Evolutionary conservation across 30 jellyfish, hydroid and myxozoan species (phyloP), one percentile per base, ranked within the genome.

Genomic region (Phacellophora camtschatica): DNA sequence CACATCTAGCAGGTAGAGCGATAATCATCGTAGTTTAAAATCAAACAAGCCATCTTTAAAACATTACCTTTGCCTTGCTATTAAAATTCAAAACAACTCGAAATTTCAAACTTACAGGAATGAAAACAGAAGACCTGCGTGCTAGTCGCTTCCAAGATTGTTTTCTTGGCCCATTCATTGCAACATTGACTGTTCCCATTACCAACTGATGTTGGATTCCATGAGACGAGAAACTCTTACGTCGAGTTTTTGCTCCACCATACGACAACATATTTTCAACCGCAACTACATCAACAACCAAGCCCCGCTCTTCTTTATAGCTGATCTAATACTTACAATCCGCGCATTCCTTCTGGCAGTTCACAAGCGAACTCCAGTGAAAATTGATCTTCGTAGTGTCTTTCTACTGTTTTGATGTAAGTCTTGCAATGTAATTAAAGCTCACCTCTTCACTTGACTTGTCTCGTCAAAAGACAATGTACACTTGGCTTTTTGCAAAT

Each of bases 141-240:
- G 95, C 95, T 62, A 84, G 45, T 28, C 95, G 55, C 55, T 84
- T 73, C 95, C 95, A 84, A 23, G 86, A 81, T 13, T 83, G 62
- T 61, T 73, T 84, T 22, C 78, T 45, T 10, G 95, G 95, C 0
- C 95, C 95, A 49, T 84, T 84, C 84, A 84, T 84, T 45, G 95
- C 95, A 15, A 84, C 95, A 42, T 84, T 84, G 29, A 84, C 86
- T 0, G 95, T 84, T 16, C 95, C 95, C 88, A 84, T 71, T 10
- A 84, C 95, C 22, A 84, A 71, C 42, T 84, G 95, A 63, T 84
- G 95, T 43, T 84, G 95, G 15, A 84, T 71, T n/a, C 95, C 86
- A 39, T 84, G 95, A 31, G 95, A 71, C 1, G 70, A 35, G n/a
- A 82, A 58, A 33, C 86, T 81, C 71, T 64, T 72, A 19, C 95